Percentiles rank a stretch among this genome's conserved stretches.
These are phyloP conservation scores for Puntigrus tetrazona DNA, from an alignment of 2,113 vertebrate genomes.

Conservation along the genomic window DNA sequence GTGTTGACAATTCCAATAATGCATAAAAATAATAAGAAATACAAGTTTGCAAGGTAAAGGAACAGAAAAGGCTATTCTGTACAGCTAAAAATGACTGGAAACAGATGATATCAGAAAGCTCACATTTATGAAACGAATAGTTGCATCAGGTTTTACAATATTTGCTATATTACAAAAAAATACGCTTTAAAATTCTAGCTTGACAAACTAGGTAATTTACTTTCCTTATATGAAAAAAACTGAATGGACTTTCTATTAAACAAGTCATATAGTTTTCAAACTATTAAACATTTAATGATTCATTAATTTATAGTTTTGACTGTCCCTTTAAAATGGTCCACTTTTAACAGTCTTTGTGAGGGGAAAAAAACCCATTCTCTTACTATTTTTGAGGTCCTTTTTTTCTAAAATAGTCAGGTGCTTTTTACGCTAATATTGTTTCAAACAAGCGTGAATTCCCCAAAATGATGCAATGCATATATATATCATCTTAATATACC, in stretches of 20 bases:
- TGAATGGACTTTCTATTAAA: not conserved
- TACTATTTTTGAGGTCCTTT: not conserved
- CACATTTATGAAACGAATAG: not conserved
- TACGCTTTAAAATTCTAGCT: not conserved
- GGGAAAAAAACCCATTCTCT: not conserved
- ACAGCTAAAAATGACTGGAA: not conserved
- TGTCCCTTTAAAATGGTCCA: not conserved
- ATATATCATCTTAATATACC: not conserved
- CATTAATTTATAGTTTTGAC: too few species aligned
- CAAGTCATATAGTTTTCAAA: not conserved
- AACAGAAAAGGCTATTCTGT: not conserved
- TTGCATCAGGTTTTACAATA: not conserved
- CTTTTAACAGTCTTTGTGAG: not conserved
- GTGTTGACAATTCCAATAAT: not conserved
- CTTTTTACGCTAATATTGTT: not conserved
- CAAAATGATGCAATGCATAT: slow-evolving; percentile 34
- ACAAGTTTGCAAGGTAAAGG: not conserved
- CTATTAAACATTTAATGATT: too few species aligned
- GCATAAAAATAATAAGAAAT: not conserved
- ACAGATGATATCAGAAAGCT: not conserved
- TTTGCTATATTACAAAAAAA: not conserved
- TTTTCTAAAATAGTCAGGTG: not conserved
- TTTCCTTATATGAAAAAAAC: not conserved
- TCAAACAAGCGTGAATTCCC: slow-evolving; percentile 38
- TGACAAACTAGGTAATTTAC: not conserved